Evolutionary conservation across 2,113 vertebrate genomes (phyloP).

Genomic region (Periophthalmus modestus): DNA sequence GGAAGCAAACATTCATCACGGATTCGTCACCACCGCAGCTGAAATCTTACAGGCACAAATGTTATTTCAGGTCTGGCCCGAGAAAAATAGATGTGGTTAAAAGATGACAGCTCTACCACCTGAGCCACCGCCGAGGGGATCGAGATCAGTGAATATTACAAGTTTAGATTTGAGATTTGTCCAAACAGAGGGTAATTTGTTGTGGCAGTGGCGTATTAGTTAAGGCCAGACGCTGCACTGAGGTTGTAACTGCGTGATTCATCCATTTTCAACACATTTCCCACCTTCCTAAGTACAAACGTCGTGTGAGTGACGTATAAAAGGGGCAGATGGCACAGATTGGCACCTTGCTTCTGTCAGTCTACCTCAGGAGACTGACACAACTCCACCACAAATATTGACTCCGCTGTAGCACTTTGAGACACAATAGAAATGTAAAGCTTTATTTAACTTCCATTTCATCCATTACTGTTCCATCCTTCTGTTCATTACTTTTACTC

Average conservation of each 20-base stretch:
- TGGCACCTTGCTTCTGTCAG: background rate
- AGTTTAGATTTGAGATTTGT: background rate
- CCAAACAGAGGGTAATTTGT: background rate
- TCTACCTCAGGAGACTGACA: background rate
- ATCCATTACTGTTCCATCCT: conserved; percentile 1
- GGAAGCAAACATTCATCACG: conserved; percentile 25
- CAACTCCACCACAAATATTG: too few relatives aligned
- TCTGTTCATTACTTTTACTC: background rate
- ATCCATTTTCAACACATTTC: background rate
- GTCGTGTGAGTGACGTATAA: background rate
- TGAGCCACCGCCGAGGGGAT: background rate
- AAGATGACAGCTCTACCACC: background rate
- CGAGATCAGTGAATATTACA: background rate
- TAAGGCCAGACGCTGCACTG: background rate
- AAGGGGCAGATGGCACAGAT: background rate
- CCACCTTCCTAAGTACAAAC: background rate
- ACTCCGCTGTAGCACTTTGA: too few relatives aligned
- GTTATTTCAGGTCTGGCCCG: background rate
- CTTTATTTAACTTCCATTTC: conserved; percentile 3
- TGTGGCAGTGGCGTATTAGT: background rate
- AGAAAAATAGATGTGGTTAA: background rate
- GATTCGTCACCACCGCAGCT: background rate
- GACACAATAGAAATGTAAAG: background rate
- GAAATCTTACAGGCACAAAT: background rate
- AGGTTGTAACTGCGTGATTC: too few relatives aligned